Evolutionary conservation across 2,797 vertebrate species (phyloP).

Genomic region (Nannoperca obscura): DNA sequence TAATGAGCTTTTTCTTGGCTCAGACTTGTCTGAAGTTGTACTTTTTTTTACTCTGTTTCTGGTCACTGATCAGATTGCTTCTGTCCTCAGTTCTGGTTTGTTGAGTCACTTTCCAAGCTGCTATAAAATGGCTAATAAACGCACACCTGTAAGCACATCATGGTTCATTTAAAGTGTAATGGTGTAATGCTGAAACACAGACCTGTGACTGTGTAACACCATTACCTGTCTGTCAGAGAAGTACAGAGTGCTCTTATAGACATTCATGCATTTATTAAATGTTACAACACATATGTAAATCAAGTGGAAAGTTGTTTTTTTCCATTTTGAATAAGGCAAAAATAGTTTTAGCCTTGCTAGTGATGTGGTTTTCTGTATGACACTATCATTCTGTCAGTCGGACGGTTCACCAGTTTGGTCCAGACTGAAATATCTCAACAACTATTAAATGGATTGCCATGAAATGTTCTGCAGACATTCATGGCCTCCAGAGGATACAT

Average conservation of each 20-base stretch:
- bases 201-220: conserved; percentile 29
- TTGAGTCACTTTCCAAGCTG: conserved; percentile 39
- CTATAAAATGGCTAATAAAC: conserved; percentile 45
- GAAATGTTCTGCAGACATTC: not conserved
- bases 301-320: not conserved
- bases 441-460: not conserved
- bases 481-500: not conserved
- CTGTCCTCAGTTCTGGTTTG: conserved; percentile 29
- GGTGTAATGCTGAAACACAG: conserved; percentile 44
- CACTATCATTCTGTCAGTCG: not conserved
- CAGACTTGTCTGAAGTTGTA: conserved; percentile 5
- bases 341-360: not conserved
- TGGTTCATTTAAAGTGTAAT: conserved; percentile 59
- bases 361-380: not conserved
- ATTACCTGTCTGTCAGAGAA: conserved; percentile 22
- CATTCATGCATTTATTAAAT: not conserved
- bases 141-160: conserved; percentile 62
- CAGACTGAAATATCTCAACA: not conserved
- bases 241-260: not conserved
- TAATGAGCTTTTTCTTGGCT: conserved; percentile 28
- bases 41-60: not conserved
- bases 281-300: not conserved
- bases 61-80: conserved; percentile 30
- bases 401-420: not conserved
- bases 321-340: not conserved